phyloP scores from a whole-genome alignment of 1,140 invertebrate genomes.

The Luehdorfia chinensis region DNA sequence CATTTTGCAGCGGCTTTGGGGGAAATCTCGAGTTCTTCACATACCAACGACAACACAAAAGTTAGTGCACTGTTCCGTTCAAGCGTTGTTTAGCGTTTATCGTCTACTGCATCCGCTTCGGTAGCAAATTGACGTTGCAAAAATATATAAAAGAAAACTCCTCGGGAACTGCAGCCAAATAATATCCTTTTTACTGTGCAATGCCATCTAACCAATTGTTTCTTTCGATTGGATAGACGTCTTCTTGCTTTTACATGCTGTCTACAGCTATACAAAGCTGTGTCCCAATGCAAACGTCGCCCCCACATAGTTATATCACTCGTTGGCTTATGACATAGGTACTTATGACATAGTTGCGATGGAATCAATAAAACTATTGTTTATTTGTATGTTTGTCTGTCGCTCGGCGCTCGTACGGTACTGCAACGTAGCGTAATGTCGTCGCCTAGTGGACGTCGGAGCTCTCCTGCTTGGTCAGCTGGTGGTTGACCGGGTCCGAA shows the following conservation, averaged over 20 bases:
- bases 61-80: too few species aligned
- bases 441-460: conserved; percentile 69
- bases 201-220: too few species aligned
- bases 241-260: neutral
- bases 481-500: conserved; percentile 81
- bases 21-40: conserved; percentile 22
- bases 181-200: too few species aligned
- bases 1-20: too few species aligned
- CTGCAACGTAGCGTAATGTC: conserved; percentile 51
- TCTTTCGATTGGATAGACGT: too few species aligned
- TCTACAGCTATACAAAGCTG: conserved; percentile 4
- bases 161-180: too few species aligned
- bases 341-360: conserved; percentile 64
- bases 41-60: conserved; percentile 12
- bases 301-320: conserved; percentile 35
- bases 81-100: too few species aligned
- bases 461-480: conserved; percentile 80
- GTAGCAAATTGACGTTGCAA: too few species aligned
- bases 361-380: conserved; percentile 73
- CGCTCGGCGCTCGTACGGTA: conserved; percentile 41
- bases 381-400: conserved; percentile 48
- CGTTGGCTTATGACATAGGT: conserved; percentile 55
- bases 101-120: too few species aligned
- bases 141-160: conserved; percentile 11
- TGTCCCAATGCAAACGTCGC: conserved; percentile 45